phyloP scores from a whole-genome alignment of 92 coral and sea anemone species.

The Galaxea fascicularis region DNA sequence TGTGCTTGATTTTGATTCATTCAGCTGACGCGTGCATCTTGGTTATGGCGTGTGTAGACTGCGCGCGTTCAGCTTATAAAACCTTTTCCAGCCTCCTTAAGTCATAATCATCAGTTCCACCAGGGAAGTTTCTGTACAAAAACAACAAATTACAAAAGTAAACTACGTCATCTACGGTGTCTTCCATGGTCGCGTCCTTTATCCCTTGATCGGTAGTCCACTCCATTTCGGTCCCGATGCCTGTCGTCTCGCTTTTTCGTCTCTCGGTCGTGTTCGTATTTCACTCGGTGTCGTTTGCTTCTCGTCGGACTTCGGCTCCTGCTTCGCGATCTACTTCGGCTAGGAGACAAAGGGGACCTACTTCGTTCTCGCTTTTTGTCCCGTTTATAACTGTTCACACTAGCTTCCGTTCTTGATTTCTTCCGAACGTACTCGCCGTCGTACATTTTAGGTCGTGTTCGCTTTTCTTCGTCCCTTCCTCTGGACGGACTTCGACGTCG shows the following conservation, averaged over 20 bases:
- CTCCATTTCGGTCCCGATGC: constrained; percentile 81
- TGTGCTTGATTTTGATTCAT: too few species aligned
- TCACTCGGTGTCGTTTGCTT: constrained; percentile 61
- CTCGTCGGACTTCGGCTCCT: constrained; percentile 78
- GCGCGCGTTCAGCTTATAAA: too few species aligned
- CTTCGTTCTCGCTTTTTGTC: constrained; percentile 85
- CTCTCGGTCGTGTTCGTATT: constrained; percentile 74
- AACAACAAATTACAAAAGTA: neutral
- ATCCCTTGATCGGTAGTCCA: constrained; percentile 65
- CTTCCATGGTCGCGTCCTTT: constrained; percentile 57
- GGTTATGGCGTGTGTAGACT: too few species aligned
- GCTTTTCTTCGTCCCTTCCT: constrained; percentile 51
- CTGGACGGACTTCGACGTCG: constrained; percentile 58
- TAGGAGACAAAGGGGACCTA: constrained; percentile 81
- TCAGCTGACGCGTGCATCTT: too few species aligned
- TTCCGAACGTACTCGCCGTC: constrained; percentile 52
- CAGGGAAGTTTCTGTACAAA: constrained; percentile 29
- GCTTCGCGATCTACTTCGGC: constrained; percentile 89
- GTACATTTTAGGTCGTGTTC: constrained; percentile 42
- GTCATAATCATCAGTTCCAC: neutral
- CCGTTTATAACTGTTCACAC: constrained; percentile 47
- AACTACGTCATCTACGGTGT: constrained; percentile 43
- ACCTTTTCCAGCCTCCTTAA: constrained; percentile 26
- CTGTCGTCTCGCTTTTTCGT: constrained; percentile 70
- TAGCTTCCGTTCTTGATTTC: constrained; percentile 44